Base-by-base conservation (phyloP, 1,140 invertebrate genomes). In the Pseudomyrmex pallidus region DNA sequence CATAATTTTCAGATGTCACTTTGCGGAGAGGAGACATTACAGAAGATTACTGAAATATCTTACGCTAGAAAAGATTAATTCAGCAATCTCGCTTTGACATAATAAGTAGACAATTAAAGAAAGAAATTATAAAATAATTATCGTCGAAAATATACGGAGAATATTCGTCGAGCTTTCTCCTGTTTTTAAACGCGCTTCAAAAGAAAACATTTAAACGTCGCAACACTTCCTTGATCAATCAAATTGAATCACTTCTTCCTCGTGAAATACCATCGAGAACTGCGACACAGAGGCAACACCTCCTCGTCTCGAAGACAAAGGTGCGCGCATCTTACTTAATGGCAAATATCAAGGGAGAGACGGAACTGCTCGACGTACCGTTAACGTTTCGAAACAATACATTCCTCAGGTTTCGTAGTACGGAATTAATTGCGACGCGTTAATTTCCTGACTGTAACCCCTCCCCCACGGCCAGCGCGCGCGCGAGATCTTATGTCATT, bases 321-420 rank as follows among this genome's bases (percentile, higher is more conserved):
- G 9, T 35, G 20, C 20, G 46, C 25, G 25, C 50, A 1, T 25
- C 56, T n/a, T 20, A 35, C 2, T 68, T 22, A 52, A 68, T 46
- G 7, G 44, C 66, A 56, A 35, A 61, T 61, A 50, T 59, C 20
- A n/a, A 61, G 13, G 35, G 35, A 17, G 20, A 50, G 54, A 80
- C 54, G 66, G 66, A 59, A 72, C 12, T 61, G 44, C n/a, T 25
- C 20, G 44, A 50, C 12, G 44, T 72, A 57, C 54, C 66, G 66
- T 80, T 80, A 72, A 61, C 44, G 46, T 80, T 59, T 80, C 76
- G 54, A 70, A 80, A 80, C 54, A 72, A 80, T 78, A 57, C 54
- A 80, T 72, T 72, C 44, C 44, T 35, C 35, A 56, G 22, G 20
- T 78, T 66, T 70, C 66, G 54, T 59, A 59, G 66, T 46, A 56